Evolutionary conservation across 2,888 invertebrate species (phyloP).

Genomic region (Aquatica leii): DNA sequence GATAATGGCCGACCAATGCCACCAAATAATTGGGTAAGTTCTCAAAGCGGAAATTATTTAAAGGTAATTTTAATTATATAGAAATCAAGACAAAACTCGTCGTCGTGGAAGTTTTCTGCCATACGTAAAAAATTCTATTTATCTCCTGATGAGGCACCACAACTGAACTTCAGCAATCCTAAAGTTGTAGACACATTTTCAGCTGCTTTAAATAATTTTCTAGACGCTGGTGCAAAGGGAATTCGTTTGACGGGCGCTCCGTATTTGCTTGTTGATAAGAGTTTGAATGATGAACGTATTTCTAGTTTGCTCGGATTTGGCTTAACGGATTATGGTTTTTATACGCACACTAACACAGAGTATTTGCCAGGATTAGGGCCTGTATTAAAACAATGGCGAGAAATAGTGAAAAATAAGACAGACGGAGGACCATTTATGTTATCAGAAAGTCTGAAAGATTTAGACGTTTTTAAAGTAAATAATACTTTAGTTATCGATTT

Average conservation of each 20-base stretch:
- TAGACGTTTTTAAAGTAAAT: constrained; percentile 55
- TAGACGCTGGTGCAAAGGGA: constrained; percentile 81
- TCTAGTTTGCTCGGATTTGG: constrained; percentile 20
- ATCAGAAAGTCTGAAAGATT: constrained; percentile 51
- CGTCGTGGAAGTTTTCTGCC: constrained; percentile 77
- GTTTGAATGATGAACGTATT: constrained; percentile 62
- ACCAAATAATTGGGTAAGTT: constrained; percentile 79
- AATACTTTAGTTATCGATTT: constrained; percentile 57
- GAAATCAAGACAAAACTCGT: constrained; percentile 55
- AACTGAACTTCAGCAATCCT: constrained; percentile 81
- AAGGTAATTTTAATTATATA: constrained; percentile 17
- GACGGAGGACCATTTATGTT: constrained; percentile 57
- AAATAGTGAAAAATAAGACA: constrained; percentile 67
- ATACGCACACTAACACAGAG: constrained; percentile 70
- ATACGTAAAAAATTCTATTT: constrained; percentile 76
- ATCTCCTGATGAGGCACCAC: constrained; percentile 80
- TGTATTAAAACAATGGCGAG: constrained; percentile 71
- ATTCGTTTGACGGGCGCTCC: constrained; percentile 77
- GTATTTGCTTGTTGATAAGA: constrained; percentile 69
- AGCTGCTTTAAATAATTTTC: constrained; percentile 73
- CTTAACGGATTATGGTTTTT: constrained; percentile 67
- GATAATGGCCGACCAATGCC: constrained; percentile 43
- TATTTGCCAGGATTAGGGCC: constrained; percentile 68
- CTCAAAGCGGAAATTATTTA: background rate
- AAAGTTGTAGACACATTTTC: constrained; percentile 72